Conservation (phyloP, 2,797 vertebrate genomes). For the Labroides dimidiatus region DNA sequence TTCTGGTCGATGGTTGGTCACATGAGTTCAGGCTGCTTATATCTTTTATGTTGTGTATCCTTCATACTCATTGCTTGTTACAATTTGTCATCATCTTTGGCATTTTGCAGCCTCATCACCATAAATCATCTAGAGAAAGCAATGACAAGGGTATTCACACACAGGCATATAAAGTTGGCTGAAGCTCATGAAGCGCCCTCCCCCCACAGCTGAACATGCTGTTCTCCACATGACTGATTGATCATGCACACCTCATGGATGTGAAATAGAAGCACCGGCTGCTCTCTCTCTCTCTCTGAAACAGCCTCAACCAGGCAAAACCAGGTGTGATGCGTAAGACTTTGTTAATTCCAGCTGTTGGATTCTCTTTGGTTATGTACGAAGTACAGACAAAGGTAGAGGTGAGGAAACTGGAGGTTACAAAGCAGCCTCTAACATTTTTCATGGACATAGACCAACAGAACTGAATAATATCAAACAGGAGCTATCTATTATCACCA, state of each 20-base stretch:
- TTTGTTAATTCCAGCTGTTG: slow-evolving; percentile 7
- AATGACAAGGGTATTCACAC: background rate
- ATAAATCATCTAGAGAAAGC: no score
- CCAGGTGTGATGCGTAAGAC: background rate
- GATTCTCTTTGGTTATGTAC: slow-evolving; percentile 1
- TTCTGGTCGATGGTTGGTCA: no score
- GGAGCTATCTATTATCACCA: no score
- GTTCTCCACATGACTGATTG: slow-evolving; percentile 12
- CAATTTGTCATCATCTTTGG: no score
- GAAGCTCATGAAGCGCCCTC: no score
- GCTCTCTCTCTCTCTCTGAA: slow-evolving; percentile 18
- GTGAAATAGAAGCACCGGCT: slow-evolving; percentile 19
- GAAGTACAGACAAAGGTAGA: background rate
- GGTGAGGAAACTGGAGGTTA: background rate
- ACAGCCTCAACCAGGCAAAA: slow-evolving; percentile 8
- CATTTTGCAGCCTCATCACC: no score
- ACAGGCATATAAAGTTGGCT: no score
- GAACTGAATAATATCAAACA: background rate
- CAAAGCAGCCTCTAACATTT: slow-evolving; percentile 3
- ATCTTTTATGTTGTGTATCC: no score
- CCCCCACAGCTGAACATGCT: no score
- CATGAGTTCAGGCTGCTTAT: no score
- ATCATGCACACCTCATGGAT: background rate
- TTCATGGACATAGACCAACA: background rate
- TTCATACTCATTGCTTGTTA: no score